Percentiles rank a stretch among this genome's conserved stretches.
Evolutionary conservation across 2,888 invertebrate genomes (phyloP).

Genomic region (Craniophora ligustri): DNA sequence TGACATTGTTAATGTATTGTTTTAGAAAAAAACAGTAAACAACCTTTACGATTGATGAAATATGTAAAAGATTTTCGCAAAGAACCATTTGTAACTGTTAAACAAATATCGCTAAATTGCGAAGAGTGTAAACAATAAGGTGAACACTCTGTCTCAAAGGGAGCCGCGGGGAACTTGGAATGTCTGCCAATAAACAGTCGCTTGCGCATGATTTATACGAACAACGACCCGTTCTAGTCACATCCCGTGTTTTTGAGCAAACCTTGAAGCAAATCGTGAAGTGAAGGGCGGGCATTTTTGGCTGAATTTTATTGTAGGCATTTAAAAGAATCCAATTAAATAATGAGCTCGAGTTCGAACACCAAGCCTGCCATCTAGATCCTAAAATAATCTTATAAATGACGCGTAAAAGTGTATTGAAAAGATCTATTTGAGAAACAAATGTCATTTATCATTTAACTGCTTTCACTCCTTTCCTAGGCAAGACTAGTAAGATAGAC

Average conservation of each 20-base stretch:
- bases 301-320: too few species aligned
- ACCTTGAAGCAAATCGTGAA: neutral
- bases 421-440: too few species aligned
- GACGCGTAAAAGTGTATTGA: too few species aligned
- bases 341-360: too few species aligned
- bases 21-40: conserved; percentile 13
- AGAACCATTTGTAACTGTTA: conserved; percentile 28
- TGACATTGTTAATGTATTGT: neutral
- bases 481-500: too few species aligned
- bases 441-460: too few species aligned
- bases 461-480: too few species aligned
- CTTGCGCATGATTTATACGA: conserved; percentile 31
- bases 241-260: neutral
- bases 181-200: conserved; percentile 64
- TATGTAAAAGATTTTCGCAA: conserved; percentile 8
- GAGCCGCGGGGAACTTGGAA: conserved; percentile 48
- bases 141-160: conserved; percentile 54
- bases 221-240: conserved; percentile 15
- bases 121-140: conserved; percentile 35
- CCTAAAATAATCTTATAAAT: too few species aligned
- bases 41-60: conserved; percentile 5
- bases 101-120: conserved; percentile 35
- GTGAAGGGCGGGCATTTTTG: neutral
- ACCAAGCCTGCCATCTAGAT: too few species aligned
- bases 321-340: too few species aligned